Base-by-base conservation (phyloP, 2,888 invertebrate genomes). In the Phengaris arion region DNA sequence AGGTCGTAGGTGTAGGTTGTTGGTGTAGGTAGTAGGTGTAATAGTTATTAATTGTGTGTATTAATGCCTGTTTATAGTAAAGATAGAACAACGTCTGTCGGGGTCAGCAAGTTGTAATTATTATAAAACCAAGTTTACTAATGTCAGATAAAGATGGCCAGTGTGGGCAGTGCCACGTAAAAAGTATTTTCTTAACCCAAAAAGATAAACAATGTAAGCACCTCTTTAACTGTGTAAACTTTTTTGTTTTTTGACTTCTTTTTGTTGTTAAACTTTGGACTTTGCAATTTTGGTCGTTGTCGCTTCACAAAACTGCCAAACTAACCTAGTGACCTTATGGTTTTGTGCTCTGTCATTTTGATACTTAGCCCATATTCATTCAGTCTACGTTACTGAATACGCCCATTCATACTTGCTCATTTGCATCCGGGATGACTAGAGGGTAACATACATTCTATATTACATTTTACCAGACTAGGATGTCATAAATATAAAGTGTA, bases 351-450 rank as follows among this genome's bases (percentile, higher is more conserved):
- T 35, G 52, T 72, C 72, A 72, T 74, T 68, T 75, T 75, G 70
- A 75, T 75, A 75, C 75, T 75, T 70, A 57, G 75, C 75, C 70
- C 70, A 75, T 75, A 75, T 70, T 75, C 75, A 75, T 75, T 75
- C 75, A 75, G 70, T 51, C 22, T 52, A 51, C 74, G 68, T 68
- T 74, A 69, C 75, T 75, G 75, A 75, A 75, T 75, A 75, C 69
- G 57, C 69, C 55, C 74, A 74, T 74, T 75, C 75, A 75, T 75
- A 70, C 75, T 75, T 57, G 75, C 57, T 70, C 75, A 57, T 75
- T 75, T 75, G 70, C 75, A 70, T 75, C 57, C 68, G 70, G 57
- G 70, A 69, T 75, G 75, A 75, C 75, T 69, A 22, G 75, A 22
- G 75, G 55, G 75, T 75, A 48, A 70, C 75, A 75, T 69, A 70